Percentiles rank a stretch among this genome's conserved stretches.
These are phyloP conservation scores for Parnassius smintheus DNA, from an alignment of 2,888 invertebrate genomes.

Conservation along the genomic window DNA sequence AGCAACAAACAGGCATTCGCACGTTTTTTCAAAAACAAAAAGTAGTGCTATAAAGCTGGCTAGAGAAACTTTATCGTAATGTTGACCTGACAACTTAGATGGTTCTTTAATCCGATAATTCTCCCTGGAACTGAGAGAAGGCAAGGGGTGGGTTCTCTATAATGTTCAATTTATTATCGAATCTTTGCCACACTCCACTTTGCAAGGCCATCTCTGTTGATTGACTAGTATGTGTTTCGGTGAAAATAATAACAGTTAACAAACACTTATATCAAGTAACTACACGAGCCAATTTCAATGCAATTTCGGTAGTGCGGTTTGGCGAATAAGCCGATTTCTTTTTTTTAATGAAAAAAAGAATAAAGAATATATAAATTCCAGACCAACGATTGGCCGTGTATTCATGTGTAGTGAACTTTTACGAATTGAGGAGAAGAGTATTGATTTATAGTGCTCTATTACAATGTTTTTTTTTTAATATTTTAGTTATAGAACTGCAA, in stretches of 20 bases:
- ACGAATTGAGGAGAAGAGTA: too few relatives aligned
- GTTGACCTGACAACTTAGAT: conserved; percentile 73
- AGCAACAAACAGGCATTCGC: conserved; percentile 46
- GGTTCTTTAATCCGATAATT: conserved; percentile 77
- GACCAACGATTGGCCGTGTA: too few relatives aligned
- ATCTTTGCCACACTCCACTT: conserved; percentile 52
- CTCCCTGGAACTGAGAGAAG: conserved; percentile 59
- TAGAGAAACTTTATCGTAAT: conserved; percentile 60
- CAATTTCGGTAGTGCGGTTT: conserved; percentile 44
- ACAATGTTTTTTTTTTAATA: too few relatives aligned
- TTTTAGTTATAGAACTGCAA: too few relatives aligned
- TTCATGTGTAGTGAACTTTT: too few relatives aligned
- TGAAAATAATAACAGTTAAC: conserved; percentile 61
- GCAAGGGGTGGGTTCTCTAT: conserved; percentile 73
- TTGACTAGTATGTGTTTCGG: conserved; percentile 61
- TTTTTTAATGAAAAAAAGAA: background rate
- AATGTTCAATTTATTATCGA: conserved; percentile 75
- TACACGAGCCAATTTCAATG: conserved; percentile 43
- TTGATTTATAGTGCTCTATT: too few relatives aligned
- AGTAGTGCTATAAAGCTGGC: conserved; percentile 54
- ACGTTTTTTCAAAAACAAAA: conserved; percentile 48
- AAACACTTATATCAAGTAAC: conserved; percentile 42
- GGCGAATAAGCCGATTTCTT: conserved; percentile 32
- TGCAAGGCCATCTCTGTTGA: conserved; percentile 59
- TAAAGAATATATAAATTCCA: too few relatives aligned